Percentiles rank a stretch among this genome's conserved stretches.
These are phyloP conservation scores for Burhinus bistriatus DNA, from an alignment of 2,113 vertebrate genomes.

Conservation along the genomic window DNA sequence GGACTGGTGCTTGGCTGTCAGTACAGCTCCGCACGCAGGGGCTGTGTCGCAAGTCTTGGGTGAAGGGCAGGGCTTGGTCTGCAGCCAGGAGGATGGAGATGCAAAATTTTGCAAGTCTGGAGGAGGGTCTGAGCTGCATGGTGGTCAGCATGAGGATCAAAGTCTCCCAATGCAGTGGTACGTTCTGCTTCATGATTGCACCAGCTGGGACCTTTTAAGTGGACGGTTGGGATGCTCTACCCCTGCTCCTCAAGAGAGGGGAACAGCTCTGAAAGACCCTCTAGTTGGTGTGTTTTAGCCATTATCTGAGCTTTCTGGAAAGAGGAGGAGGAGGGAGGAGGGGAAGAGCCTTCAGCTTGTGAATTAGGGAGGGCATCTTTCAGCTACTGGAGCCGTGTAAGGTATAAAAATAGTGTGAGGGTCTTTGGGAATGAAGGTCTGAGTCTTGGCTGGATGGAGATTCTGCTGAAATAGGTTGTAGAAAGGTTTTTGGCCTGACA, in stretches of 20 bases:
- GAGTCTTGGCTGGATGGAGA: background rate
- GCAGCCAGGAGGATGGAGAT: background rate
- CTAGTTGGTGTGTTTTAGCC: background rate
- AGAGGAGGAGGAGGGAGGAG: background rate
- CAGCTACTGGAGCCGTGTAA: background rate
- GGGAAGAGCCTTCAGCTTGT: background rate
- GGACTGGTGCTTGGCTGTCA: background rate
- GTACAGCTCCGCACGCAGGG: background rate
- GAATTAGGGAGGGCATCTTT: background rate
- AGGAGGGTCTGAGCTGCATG: background rate
- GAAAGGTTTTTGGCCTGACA: background rate
- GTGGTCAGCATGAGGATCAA: fast-evolving
- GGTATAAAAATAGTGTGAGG: fast-evolving
- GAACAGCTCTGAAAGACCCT: background rate
- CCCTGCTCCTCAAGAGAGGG: background rate
- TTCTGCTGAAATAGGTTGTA: background rate
- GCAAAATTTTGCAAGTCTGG: background rate
- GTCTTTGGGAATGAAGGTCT: background rate
- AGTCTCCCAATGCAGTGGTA: fast-evolving
- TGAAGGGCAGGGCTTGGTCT: background rate
- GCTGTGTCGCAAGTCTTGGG: background rate
- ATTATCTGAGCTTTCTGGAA: background rate
- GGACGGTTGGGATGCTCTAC: fast-evolving
- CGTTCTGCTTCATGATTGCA: background rate
- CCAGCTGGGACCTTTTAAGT: background rate